Base-by-base conservation (phyloP, 2,888 invertebrate species). In the Lamellibrachia satsuma region DNA sequence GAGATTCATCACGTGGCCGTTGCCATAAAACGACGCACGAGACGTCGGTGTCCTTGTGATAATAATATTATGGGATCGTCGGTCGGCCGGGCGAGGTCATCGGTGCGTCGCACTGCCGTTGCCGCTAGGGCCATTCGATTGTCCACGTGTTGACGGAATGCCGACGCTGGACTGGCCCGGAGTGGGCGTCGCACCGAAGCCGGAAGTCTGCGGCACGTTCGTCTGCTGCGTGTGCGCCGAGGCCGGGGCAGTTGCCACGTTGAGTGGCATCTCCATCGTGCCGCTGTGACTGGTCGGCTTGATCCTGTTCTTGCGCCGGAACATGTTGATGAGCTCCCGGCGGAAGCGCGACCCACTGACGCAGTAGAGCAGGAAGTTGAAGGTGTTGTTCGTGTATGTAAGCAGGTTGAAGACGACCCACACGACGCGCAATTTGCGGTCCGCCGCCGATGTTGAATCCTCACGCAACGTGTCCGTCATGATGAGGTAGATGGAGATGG, bases 301-400 rank as follows among this genome's bases (percentile, higher is more conserved):
- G 39, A 91, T 57, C n/a, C 91, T 11, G 22, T 55, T 91, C 39
- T 57, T 52, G n/a, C 91, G 91, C 15, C 55, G 52, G 55, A 91
- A 91, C 91, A 57, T 57, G 52, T 52, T 57, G 52, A 52, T 55
- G 52, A 91, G 57, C 57, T 94, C 93, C 9, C 55, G 60, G n/a
- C 93, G 52, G 75, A 93, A 93, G 7, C 93, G 52, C 3, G 93
- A 90, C 15, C 93, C 93, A 75, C 93, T 93, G 15, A 93, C 11
- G 60, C 93, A 93, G 92, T 93, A 93, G 57, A 93, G 92, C 52
- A 93, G n/a, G 90, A 93, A 93, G 92, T 93, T 93, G 57, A 91
- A n/a, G 92, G 93, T 90, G 90, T 93, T 93, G 75, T 93, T 93
- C 52, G 90, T 91, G 57, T 93, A 93, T 75, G 90, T 90, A 22